Percentiles rank a stretch among this genome's conserved stretches.
Evolutionary conservation across 2,888 invertebrate species (phyloP).

Genomic region (Heliconius hortense): DNA sequence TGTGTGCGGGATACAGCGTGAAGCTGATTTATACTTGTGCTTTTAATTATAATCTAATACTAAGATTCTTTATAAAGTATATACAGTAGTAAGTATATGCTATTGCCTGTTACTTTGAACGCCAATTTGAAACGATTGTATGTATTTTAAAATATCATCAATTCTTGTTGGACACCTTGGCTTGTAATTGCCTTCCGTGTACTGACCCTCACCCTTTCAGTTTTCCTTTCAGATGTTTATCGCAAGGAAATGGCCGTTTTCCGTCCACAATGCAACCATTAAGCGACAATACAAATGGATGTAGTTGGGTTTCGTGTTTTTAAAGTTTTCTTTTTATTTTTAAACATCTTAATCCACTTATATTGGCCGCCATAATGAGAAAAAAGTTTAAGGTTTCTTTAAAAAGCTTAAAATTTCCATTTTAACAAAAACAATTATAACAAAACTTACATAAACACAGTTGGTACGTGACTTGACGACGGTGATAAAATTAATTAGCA

Average conservation of each 20-base stretch:
- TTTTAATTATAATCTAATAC: too few relatives aligned
- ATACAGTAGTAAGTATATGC: neutral
- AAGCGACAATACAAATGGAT: conserved; percentile 77
- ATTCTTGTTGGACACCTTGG: conserved; percentile 57
- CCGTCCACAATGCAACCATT: conserved; percentile 78
- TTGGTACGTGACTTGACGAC: conserved; percentile 17
- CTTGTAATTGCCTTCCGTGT: conserved; percentile 70
- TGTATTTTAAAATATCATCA: conserved; percentile 57
- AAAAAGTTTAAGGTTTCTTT: too few relatives aligned
- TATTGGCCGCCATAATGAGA: conserved; percentile 18
- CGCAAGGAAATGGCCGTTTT: conserved; percentile 81
- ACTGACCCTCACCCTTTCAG: conserved; percentile 74
- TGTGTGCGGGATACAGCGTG: too few relatives aligned
- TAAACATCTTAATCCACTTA: conserved; percentile 25
- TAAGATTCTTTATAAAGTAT: neutral
- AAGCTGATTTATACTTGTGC: too few relatives aligned
- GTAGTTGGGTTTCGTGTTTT: conserved; percentile 52
- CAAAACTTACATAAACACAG: conserved; percentile 4
- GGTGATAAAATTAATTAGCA: conserved; percentile 33
- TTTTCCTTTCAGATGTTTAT: conserved; percentile 78
- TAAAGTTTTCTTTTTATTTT: conserved; percentile 37
- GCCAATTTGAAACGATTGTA: conserved; percentile 7
- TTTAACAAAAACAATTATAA: conserved; percentile 12
- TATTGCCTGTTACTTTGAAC: neutral
- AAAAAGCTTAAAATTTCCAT: too few relatives aligned